These are phyloP conservation scores for Myiopsitta monachus DNA, from an alignment of 2,113 vertebrate genomes.

Conservation along the genomic window DNA sequence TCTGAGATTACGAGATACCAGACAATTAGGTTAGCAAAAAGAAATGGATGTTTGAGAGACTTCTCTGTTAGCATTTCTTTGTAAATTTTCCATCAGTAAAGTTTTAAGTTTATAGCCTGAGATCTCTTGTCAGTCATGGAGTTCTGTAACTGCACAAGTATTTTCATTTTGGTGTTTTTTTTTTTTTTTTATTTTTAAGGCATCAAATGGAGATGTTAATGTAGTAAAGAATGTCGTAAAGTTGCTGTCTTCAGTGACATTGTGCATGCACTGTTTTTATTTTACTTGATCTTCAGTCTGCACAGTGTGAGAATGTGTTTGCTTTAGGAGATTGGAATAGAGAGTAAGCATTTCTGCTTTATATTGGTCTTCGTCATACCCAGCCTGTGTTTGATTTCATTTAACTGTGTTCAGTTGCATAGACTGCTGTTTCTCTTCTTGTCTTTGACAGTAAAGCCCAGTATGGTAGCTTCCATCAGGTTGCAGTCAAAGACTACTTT, in stretches of 20 bases:
- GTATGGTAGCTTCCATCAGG: background rate
- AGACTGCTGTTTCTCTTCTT: background rate
- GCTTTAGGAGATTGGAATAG: background rate
- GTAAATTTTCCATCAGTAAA: background rate
- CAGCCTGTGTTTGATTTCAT: background rate
- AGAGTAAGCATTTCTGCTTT: background rate
- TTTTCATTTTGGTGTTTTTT: background rate
- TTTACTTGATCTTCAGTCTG: background rate
- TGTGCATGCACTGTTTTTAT: background rate
- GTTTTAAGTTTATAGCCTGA: background rate
- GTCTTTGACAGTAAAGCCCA: background rate
- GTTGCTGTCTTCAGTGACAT: background rate
- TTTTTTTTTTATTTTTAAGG: background rate
- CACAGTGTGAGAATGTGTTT: background rate
- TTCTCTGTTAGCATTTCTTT: background rate
- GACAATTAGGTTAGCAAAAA: background rate
- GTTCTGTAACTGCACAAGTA: background rate
- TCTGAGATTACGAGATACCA: background rate
- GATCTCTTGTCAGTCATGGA: background rate
- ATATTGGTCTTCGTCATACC: background rate
- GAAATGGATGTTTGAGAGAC: background rate
- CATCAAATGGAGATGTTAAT: background rate
- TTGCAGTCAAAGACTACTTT: background rate
- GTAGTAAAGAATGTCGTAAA: background rate
- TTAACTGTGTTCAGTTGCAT: background rate